Percentiles rank a stretch among this genome's conserved stretches.
Conservation (phyloP, 2,797 vertebrate genomes). For the Enoplosus armatus region DNA sequence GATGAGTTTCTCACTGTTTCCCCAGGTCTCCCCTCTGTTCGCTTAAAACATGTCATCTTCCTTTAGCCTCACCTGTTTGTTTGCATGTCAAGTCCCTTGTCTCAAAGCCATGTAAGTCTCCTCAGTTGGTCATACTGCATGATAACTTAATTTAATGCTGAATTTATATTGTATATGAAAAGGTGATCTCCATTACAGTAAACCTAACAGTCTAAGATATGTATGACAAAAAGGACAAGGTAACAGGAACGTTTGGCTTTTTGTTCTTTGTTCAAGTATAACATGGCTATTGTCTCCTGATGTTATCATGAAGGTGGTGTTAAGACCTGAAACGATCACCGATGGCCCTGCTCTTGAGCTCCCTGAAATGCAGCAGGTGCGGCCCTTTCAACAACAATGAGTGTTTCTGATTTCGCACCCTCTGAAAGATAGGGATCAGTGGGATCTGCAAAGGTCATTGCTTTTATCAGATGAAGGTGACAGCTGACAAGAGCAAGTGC, state of each 20-base stretch:
- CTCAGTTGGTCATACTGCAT: slow-evolving; percentile 6
- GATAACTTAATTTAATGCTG: slow-evolving; percentile 4
- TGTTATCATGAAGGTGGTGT: slow-evolving; percentile 63
- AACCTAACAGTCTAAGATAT: slow-evolving; percentile 5
- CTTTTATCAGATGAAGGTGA: slow-evolving; percentile 81
- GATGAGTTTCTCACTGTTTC: slow-evolving; percentile 28
- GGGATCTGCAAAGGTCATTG: slow-evolving; percentile 77
- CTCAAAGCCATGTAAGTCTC: slow-evolving; percentile 11
- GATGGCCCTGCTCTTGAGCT: slow-evolving; percentile 29
- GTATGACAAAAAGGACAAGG: slow-evolving; percentile 32
- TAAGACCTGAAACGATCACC: slow-evolving; percentile 64
- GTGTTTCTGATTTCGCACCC: slow-evolving; percentile 63
- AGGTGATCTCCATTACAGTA: slow-evolving; percentile 12
- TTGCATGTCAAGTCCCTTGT: slow-evolving; percentile 26
- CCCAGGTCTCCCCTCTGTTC: slow-evolving; percentile 17
- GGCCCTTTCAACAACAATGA: slow-evolving; percentile 62
- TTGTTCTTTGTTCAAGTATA: slow-evolving; percentile 51
- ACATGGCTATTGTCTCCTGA: slow-evolving; percentile 58
- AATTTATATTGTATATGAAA: background rate
- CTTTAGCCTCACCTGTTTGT: slow-evolving; percentile 39
- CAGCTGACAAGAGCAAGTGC: slow-evolving; percentile 73
- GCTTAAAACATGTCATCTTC: slow-evolving; percentile 26
- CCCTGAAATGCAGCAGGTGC: slow-evolving; percentile 62
- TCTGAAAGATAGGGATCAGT: slow-evolving; percentile 71
- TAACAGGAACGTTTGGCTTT: slow-evolving; percentile 24